These are phyloP conservation scores for Eupelmus urozonus DNA, from an alignment of 2,888 invertebrate genomes.

Conservation along the genomic window DNA sequence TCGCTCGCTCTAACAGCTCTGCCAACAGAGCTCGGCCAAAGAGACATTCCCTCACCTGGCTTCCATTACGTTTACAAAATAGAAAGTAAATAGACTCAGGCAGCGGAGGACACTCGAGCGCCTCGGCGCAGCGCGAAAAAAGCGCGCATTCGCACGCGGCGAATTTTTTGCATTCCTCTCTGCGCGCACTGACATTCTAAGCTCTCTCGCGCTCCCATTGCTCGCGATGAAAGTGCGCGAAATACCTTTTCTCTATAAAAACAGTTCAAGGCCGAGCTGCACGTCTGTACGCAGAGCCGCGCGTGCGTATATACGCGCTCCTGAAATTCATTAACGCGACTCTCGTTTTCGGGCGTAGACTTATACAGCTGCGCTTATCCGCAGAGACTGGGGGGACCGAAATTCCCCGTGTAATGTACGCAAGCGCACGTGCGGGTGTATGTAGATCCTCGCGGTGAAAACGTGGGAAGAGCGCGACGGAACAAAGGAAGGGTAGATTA, in stretches of 20 bases:
- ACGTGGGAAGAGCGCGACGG: slow-evolving; percentile 66
- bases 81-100: slow-evolving; percentile 45
- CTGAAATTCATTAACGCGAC: slow-evolving; percentile 39
- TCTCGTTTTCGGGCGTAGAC: slow-evolving; percentile 45
- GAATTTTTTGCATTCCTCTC: slow-evolving; percentile 36
- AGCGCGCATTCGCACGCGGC: slow-evolving; percentile 4
- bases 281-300: neutral
- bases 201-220: slow-evolving; percentile 2
- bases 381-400: slow-evolving; percentile 11
- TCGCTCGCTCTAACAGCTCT: no score
- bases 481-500: slow-evolving; percentile 65
- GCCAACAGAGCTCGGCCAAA: neutral
- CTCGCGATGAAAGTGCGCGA: slow-evolving; percentile 21
- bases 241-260: slow-evolving; percentile 10
- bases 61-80: slow-evolving; percentile 29
- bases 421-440: neutral
- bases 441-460: slow-evolving; percentile 62
- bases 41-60: neutral
- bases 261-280: slow-evolving; percentile 49
- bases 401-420: slow-evolving; percentile 36
- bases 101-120: neutral
- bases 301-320: neutral
- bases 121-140: neutral
- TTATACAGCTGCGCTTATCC: neutral
- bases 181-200: slow-evolving; percentile 21